Conservation (phyloP, 2,113 vertebrate genomes). For the Pelusios castaneus region DNA sequence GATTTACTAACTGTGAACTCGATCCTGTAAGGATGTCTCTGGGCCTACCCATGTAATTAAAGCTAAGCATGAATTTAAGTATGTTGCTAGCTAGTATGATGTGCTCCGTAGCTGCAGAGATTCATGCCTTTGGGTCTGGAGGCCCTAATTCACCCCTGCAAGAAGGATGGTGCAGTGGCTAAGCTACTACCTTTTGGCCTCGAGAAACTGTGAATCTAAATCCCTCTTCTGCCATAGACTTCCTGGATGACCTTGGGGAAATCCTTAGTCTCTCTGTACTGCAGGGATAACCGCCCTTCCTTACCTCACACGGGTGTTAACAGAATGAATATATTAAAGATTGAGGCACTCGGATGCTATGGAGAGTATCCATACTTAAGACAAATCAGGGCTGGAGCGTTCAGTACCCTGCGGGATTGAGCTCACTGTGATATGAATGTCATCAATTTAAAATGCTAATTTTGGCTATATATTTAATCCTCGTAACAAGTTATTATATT, state of each 20-base stretch:
- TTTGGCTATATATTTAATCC: neutral
- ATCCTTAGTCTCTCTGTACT: neutral
- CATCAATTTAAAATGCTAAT: neutral
- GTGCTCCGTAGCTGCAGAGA: neutral
- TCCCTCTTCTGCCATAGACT: neutral
- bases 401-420: neutral
- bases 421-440: neutral
- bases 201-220: neutral
- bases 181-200: neutral
- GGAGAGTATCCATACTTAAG: neutral
- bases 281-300: neutral
- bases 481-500: neutral
- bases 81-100: slow-evolving; percentile 30
- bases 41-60: slow-evolving; percentile 43
- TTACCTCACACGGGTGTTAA: neutral
- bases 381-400: neutral
- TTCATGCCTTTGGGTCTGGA: neutral
- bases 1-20: slow-evolving; percentile 36
- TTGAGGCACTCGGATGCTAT: neutral
- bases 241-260: neutral
- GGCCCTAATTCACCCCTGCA: neutral
- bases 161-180: neutral
- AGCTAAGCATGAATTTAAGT: neutral
- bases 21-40: slow-evolving; percentile 35
- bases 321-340: neutral